Percentiles rank a stretch among this genome's conserved stretches.
Conservation (phyloP, 1,140 invertebrate genomes). For the Archivesica marissinica region DNA sequence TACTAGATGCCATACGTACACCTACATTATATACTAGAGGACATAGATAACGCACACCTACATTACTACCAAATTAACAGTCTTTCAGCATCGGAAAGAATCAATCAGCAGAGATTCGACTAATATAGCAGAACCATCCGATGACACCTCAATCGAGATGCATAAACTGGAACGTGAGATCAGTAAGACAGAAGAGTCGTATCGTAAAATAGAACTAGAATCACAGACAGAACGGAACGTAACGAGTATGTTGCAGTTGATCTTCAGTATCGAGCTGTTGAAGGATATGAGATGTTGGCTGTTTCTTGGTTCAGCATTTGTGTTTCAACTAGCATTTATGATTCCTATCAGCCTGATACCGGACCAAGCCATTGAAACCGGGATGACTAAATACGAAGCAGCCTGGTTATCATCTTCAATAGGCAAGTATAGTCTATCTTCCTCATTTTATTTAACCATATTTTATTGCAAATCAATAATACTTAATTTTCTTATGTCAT, state of each 20-base stretch:
- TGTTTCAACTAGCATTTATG: neutral
- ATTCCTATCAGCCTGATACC: constrained; percentile 31
- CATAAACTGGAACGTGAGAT: neutral
- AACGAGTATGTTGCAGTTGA: too few species aligned
- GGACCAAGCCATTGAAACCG: constrained; percentile 22
- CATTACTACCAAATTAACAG: neutral
- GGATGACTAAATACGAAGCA: constrained; percentile 24
- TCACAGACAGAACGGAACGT: too few species aligned
- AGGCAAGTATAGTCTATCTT: neutral
- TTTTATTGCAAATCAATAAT: neutral
- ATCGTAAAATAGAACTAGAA: too few species aligned
- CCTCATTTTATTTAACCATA: neutral
- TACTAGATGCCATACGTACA: neutral
- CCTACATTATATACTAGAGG: neutral
- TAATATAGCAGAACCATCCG: too few species aligned
- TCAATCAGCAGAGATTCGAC: too few species aligned
- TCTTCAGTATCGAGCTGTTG: neutral
- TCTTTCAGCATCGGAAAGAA: neutral
- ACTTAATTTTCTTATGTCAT: neutral
- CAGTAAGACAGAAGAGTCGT: too few species aligned
- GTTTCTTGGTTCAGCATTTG: constrained; percentile 23
- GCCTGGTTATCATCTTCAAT: constrained; percentile 26
- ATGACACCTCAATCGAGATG: neutral
- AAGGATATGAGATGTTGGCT: neutral
- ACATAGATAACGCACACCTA: neutral